Conservation (phyloP, 2,113 vertebrate genomes). For the Meles meles region DNA sequence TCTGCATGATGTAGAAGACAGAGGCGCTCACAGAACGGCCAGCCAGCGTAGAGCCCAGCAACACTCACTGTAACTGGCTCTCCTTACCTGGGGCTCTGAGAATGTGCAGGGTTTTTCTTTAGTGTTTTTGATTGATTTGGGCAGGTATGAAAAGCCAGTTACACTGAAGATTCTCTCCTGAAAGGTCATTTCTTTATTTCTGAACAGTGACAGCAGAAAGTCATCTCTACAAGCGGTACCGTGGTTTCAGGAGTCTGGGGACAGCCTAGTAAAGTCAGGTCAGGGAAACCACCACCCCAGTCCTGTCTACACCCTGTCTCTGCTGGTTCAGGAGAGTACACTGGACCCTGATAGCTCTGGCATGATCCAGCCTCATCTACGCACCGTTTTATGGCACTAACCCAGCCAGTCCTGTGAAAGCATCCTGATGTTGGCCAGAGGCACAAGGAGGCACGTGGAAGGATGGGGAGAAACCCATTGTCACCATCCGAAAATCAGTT, state of each 20-base stretch:
- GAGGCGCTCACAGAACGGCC: not conserved
- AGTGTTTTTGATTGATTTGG: not conserved
- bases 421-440: not conserved
- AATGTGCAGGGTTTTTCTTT: not conserved
- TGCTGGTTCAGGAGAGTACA: not conserved
- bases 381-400: fast-evolving
- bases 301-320: not conserved
- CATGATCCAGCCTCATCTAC: fast-evolving
- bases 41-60: not conserved
- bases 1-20: not conserved
- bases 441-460: not conserved
- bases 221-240: not conserved
- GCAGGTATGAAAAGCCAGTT: conserved; percentile 2
- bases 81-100: not conserved
- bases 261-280: not conserved
- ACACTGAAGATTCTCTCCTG: not conserved
- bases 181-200: conserved; percentile 32
- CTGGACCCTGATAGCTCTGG: fast-evolving
- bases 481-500: not conserved
- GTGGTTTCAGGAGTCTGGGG: not conserved
- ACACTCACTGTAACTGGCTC: not conserved
- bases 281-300: not conserved
- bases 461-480: not conserved
- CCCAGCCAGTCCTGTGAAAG: not conserved
- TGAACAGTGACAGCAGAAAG: conserved; percentile 41